Conservation (phyloP, 2,113 vertebrate genomes). For the Micromys minutus region DNA sequence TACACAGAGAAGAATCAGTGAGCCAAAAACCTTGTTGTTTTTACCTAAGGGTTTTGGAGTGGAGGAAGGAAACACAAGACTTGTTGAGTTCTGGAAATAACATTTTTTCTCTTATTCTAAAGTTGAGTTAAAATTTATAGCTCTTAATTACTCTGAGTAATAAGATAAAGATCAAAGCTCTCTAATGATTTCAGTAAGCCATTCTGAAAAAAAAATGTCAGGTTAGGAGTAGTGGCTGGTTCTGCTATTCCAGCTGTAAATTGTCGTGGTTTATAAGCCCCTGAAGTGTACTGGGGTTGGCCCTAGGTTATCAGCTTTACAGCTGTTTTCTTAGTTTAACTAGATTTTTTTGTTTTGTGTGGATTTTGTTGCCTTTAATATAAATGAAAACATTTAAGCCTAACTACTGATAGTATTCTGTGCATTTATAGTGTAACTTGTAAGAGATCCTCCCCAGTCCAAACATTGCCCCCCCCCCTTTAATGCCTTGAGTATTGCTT, state of each 20-base stretch:
- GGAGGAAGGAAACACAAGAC: conserved; percentile 29
- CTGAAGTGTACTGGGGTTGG: not conserved
- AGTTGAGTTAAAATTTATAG: conserved; percentile 53
- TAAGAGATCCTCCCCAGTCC: not conserved
- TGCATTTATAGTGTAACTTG: not conserved
- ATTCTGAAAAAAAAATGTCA: conserved; percentile 17
- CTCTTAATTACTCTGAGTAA: conserved; percentile 15
- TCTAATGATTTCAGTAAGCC: not conserved
- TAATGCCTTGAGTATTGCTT: too few species aligned
- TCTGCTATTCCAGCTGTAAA: not conserved
- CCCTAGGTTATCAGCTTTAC: not conserved
- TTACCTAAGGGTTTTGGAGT: conserved; percentile 39
- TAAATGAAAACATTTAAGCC: not conserved
- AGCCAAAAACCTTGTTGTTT: conserved; percentile 4
- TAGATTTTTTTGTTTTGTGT: conserved; percentile 17
- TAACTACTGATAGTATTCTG: not conserved
- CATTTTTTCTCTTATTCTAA: conserved; percentile 36
- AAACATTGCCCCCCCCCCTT: not conserved
- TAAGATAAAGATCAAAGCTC: conserved; percentile 32
- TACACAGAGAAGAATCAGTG: conserved; percentile 29
- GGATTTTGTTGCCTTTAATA: conserved; percentile 1
- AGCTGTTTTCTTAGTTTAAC: conserved; percentile 26
- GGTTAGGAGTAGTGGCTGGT: not conserved
- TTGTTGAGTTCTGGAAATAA: conserved; percentile 34
- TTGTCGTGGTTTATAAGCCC: not conserved